Base-by-base conservation (phyloP, 1,140 invertebrate species). In the Sarcophaga peregrina region DNA sequence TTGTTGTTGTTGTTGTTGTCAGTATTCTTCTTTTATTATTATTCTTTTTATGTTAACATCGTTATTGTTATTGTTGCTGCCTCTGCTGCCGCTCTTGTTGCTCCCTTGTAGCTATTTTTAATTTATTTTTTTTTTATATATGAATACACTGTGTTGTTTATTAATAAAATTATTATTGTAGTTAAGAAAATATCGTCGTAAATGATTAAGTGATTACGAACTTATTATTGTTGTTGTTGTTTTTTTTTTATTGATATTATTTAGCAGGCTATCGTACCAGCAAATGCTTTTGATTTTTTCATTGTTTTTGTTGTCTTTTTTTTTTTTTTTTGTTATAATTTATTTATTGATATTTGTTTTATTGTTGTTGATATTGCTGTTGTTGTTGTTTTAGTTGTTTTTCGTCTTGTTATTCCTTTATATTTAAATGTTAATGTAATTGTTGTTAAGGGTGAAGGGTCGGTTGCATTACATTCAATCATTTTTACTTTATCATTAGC, bases 371-470 rank as follows among this genome's bases (percentile, higher is more conserved):
- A 7, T 25, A 9, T 20, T 17, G 17, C 17, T 20, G 62, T n/a
- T 68, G 62, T 20, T 20, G 62, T n/a, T 68, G 62, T 20, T 68
- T 68, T 68, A 17, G 17, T 68, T 20, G 62, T 68, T 1, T 37
- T 37, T 68, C 17, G 17, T 68, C 20, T 68, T 20, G 10, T 68
- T 10, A n/a, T 68, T 10, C 13, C 50, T 52, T 52, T 52, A 10
- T 37, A 37, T 37, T 37, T 52, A 13, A 10, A 10, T 52, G 50
- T 13, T 52, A 10, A 17, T 37, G 17, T 68, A 68, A 20, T 68
- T 68, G 62, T 68, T 25, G 62, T 68, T 68, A 20, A 68, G 62
- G 62, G 62, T 68, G 17, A 68, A 68, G 62, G 62, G 62, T 68
- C 62, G 62, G 62, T 68, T 17, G 54, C 10, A 58, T 58, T 58